phyloP scores from a whole-genome alignment of 2,113 vertebrate genomes.

The Anolis sagrei region DNA sequence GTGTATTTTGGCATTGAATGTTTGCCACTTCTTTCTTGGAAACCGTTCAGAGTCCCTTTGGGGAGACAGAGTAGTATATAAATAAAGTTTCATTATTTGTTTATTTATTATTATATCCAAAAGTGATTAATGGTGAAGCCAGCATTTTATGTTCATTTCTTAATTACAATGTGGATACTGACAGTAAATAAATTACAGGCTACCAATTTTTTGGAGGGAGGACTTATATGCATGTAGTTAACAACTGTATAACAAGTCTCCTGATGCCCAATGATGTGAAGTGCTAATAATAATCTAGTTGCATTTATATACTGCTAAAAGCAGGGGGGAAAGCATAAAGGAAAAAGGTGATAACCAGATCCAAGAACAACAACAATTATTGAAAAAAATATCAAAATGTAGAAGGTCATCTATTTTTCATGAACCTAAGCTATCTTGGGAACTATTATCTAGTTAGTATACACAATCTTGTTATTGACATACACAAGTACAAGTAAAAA shows the following conservation, averaged over 20 bases:
- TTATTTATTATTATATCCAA: neutral
- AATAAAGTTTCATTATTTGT: too few species aligned
- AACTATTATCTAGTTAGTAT: too few species aligned
- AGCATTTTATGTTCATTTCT: slow-evolving; percentile 14
- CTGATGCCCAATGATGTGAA: neutral
- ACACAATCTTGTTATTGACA: too few species aligned
- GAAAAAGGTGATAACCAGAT: too few species aligned
- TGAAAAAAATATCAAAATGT: neutral
- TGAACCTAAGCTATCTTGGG: neutral
- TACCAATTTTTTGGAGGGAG: neutral
- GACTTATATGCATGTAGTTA: neutral
- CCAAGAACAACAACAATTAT: too few species aligned
- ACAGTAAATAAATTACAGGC: slow-evolving; percentile 17
- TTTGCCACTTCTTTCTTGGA: too few species aligned
- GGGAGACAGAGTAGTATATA: too few species aligned
- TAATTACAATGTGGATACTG: slow-evolving; percentile 7
- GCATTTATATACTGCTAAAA: slow-evolving; percentile 9
- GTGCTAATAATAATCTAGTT: neutral
- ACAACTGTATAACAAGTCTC: neutral
- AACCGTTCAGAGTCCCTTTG: too few species aligned
- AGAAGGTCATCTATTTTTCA: neutral
- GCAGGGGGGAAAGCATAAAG: too few species aligned
- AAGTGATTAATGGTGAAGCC: slow-evolving; percentile 7
- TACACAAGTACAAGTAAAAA: too few species aligned
- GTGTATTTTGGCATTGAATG: too few species aligned